Base-by-base conservation (phyloP, 2,888 invertebrate genomes). In the Diplazon laetatorius region DNA sequence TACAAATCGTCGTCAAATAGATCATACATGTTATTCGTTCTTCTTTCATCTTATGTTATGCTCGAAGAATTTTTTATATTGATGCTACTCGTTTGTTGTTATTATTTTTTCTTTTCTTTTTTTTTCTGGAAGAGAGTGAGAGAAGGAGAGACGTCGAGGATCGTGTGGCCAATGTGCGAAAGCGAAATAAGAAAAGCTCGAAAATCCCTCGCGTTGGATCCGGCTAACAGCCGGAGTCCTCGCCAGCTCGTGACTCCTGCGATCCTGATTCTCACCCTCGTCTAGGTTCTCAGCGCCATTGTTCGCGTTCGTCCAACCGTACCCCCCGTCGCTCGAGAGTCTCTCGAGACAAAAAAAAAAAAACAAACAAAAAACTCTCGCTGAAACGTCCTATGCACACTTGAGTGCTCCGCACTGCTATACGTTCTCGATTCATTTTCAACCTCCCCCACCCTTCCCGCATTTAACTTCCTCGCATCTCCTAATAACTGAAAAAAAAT, bases 231-330 rank as follows among this genome's bases (percentile, higher is more conserved):
- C 76, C n/a, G 42, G 48, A 46, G 18, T 70, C 69, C 50, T 76
- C 57, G 60, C 50, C 76, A 62, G 42, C 57, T 82, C 87, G 12
- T 48, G 35, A 52, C 66, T 75, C 80, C 86, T 88, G 86, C 71
- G 82, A 83, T 83, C 88, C 88, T 87, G 87, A 65, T 87, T 84
- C 78, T 77, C 78, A 79, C 82, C 82, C 82, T 82, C 83, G 80
- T 80, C 83, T 72, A 83, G 73, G 86, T 88, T 88, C 87, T 86
- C 87, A 87, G 84, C 87, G 83, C 85, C 83, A 87, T 87, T 87
- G 86, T 87, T 85, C 84, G 78, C 75, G 82, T 66, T 83, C 87
- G 86, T 86, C 87, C 86, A 85, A 87, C 86, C 87, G 83, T 86
- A 82, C n/a, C n/a, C n/a, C n/a, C n/a, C 82, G 78, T 66, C 60